A percentile compares a stretch with the other conserved stretches of the same genome.
These are phyloP conservation scores for Zaprionus tsacasi DNA, from an alignment of 1,140 invertebrate species.

Conservation along the genomic window DNA sequence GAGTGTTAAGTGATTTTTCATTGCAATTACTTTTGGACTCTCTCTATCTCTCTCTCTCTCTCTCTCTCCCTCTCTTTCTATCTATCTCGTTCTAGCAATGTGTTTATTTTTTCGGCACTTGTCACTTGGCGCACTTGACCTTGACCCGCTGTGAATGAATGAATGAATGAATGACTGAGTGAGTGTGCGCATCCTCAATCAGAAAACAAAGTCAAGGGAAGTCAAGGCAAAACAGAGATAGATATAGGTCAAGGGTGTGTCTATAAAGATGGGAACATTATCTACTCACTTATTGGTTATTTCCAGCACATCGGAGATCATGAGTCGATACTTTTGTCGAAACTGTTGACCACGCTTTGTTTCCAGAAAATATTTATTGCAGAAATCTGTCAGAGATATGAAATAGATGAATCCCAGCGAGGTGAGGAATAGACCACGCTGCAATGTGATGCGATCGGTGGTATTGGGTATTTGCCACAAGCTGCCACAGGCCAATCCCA, in stretches of 20 bases:
- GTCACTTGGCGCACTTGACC: conserved; percentile 40
- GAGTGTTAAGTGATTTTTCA: conserved; percentile 1
- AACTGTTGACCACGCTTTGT: conserved; percentile 86
- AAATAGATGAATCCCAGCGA: conserved; percentile 87
- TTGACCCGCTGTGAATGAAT: conserved; percentile 50
- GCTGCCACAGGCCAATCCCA: conserved; percentile 81
- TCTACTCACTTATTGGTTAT: conserved; percentile 89
- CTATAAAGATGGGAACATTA: background rate
- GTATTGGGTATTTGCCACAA: conserved; percentile 77
- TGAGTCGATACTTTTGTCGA: conserved; percentile 87
- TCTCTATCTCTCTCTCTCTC: background rate
- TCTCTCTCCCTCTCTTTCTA: background rate
- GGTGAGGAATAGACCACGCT: conserved; percentile 86
- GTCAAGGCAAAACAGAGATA: background rate
- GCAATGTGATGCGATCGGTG: conserved; percentile 85
- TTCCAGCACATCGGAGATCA: conserved; percentile 87
- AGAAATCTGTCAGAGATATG: conserved; percentile 86
- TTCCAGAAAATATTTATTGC: conserved; percentile 86
- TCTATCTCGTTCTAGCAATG: background rate
- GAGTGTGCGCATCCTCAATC: conserved; percentile 20
- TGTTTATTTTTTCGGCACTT: background rate
- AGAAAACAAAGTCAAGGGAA: background rate
- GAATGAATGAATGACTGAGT: conserved; percentile 35
- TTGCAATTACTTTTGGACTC: background rate
- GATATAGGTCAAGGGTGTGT: background rate